Evolutionary conservation across 2,797 vertebrate genomes (phyloP).

Genomic region (Melanotaenia trifasciata): DNA sequence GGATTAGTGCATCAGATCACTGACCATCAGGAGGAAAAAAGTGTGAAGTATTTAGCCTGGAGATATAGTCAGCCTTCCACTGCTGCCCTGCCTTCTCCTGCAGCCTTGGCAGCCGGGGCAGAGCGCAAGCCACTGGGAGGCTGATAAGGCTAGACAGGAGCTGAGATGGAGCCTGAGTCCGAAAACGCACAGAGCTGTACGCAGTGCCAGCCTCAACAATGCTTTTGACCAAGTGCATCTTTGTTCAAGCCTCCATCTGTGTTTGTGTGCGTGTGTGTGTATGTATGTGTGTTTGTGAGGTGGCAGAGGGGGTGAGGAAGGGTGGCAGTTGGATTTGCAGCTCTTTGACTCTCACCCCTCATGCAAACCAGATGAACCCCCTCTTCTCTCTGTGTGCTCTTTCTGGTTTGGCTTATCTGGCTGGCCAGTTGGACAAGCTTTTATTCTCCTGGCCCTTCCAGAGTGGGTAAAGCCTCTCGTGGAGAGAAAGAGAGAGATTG

Average conservation of each 20-base stretch:
- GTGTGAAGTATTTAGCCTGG: constrained; percentile 41
- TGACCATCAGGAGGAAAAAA: constrained; percentile 37
- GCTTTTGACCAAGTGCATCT: constrained; percentile 70
- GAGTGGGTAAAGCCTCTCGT: constrained; percentile 70
- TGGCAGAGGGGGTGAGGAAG: constrained; percentile 5
- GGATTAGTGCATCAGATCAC: constrained; percentile 35
- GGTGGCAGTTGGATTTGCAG: constrained; percentile 37
- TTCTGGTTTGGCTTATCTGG: constrained; percentile 76
- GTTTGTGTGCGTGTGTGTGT: constrained; percentile 39
- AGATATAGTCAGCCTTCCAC: constrained; percentile 34
- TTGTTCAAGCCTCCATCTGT: constrained; percentile 43
- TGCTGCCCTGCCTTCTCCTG: constrained; percentile 49
- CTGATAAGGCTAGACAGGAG: constrained; percentile 63
- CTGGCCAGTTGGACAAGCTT: constrained; percentile 77
- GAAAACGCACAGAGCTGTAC: constrained; percentile 47
- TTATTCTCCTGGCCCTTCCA: constrained; percentile 77
- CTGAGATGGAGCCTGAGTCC: constrained; percentile 46
- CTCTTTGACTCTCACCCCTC: constrained; percentile 63
- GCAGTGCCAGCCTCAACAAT: constrained; percentile 64
- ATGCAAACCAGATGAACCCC: constrained; percentile 71
- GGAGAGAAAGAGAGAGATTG: constrained; percentile 52
- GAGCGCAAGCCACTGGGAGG: constrained; percentile 64
- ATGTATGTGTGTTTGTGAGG: constrained; percentile 41
- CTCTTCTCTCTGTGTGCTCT: constrained; percentile 56
- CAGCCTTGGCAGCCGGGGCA: constrained; percentile 56